Evolutionary conservation across 2,113 vertebrate genomes (phyloP).

Genomic region (Rhinogobius similis): DNA sequence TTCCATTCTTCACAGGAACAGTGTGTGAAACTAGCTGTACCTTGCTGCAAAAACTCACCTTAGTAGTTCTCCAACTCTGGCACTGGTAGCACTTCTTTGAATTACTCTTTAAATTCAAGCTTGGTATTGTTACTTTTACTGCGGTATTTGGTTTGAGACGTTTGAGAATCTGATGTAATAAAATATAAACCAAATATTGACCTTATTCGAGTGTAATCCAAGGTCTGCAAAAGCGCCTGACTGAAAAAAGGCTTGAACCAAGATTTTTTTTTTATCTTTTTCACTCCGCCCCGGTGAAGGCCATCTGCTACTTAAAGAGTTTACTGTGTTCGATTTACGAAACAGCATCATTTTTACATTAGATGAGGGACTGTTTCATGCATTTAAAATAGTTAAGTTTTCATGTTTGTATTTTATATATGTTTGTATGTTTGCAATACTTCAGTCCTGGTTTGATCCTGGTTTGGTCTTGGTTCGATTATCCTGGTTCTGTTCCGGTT

Average conservation of each 20-base stretch:
- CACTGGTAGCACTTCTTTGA: neutral
- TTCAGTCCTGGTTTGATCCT: too few relatives aligned
- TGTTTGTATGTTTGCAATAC: too few relatives aligned
- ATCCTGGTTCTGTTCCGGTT: too few relatives aligned
- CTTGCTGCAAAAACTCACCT: neutral
- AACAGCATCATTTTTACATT: neutral
- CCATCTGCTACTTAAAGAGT: neutral
- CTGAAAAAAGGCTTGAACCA: neutral
- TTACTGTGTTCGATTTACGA: neutral
- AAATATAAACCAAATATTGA: neutral
- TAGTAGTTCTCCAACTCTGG: neutral
- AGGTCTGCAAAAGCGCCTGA: neutral
- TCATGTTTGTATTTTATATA: neutral
- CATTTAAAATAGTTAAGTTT: neutral
- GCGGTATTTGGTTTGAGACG: neutral
- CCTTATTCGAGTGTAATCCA: neutral
- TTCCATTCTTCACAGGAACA: neutral
- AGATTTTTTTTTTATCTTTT: neutral
- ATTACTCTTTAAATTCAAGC: neutral
- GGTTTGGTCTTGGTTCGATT: too few relatives aligned
- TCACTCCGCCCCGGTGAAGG: neutral
- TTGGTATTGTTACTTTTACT: neutral
- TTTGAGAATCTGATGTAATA: neutral
- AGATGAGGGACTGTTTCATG: neutral
- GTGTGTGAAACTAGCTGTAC: slow-evolving; percentile 1